phyloP scores from a whole-genome alignment of 2,888 invertebrate genomes.

The Gisinianus flammeolus region DNA sequence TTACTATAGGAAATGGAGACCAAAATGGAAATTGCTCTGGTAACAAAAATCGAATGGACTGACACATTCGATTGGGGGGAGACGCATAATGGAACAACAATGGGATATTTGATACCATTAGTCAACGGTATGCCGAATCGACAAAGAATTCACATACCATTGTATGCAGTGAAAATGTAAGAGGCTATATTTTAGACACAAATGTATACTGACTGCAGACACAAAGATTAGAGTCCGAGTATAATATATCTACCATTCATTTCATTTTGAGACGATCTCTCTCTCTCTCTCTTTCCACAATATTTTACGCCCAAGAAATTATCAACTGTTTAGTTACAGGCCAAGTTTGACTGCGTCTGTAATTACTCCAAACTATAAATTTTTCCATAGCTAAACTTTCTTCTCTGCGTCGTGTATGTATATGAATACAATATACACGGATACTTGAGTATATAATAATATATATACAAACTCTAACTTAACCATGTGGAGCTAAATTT shows the following conservation, averaged over 20 bases:
- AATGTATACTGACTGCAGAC: neutral
- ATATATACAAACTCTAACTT: neutral
- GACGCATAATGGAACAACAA: no score
- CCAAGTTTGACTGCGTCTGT: neutral
- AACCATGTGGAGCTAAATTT: neutral
- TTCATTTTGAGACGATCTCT: neutral
- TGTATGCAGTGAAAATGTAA: neutral
- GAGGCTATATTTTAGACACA: no score
- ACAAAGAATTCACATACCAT: neutral
- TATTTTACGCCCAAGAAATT: constrained; percentile 3
- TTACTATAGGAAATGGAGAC: no score
- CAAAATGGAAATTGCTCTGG: no score
- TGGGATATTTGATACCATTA: no score
- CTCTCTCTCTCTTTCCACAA: neutral
- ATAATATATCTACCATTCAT: neutral
- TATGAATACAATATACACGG: no score
- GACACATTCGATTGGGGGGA: no score
- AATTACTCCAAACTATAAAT: neutral
- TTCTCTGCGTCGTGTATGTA: neutral
- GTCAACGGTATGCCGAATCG: no score
- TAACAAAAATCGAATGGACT: no score
- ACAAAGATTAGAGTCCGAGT: neutral
- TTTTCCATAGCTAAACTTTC: neutral
- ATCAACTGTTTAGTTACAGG: constrained; percentile 7
- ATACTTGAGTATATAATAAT: no score